phyloP scores from a whole-genome alignment of 2,113 vertebrate species.

The Camelus dromedarius region DNA sequence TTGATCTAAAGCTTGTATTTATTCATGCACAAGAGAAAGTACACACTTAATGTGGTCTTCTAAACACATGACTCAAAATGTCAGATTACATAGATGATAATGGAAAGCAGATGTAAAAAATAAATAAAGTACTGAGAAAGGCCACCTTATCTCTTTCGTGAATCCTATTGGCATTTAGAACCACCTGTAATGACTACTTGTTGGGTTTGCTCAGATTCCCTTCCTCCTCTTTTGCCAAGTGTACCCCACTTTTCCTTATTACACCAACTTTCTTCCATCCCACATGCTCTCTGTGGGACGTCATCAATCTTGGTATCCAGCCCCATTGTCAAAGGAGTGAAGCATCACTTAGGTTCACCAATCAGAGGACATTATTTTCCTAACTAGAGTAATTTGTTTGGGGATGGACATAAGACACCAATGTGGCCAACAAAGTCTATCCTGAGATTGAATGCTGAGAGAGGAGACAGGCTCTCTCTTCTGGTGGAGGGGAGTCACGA shows the following conservation, averaged over 20 bases:
- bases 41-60: neutral
- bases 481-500: neutral
- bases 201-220: neutral
- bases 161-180: neutral
- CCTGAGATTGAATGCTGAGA: neutral
- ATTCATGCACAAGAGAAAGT: neutral
- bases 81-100: neutral
- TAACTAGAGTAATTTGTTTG: neutral
- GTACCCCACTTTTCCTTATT: neutral
- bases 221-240: neutral
- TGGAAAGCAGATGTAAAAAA: neutral
- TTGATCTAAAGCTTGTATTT: conserved; percentile 29
- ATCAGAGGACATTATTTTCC: neutral
- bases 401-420: neutral
- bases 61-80: neutral
- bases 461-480: neutral
- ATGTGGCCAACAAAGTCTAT: neutral
- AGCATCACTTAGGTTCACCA: neutral
- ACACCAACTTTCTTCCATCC: neutral
- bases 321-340: neutral
- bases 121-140: neutral
- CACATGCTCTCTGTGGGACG: neutral
- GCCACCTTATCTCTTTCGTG: neutral
- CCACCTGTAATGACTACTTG: neutral
- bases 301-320: neutral